Evolutionary conservation across 92 coral and sea anemone species (phyloP), one percentile per base, ranked within the genome.

Genomic region (Heliopora coerulea): DNA sequence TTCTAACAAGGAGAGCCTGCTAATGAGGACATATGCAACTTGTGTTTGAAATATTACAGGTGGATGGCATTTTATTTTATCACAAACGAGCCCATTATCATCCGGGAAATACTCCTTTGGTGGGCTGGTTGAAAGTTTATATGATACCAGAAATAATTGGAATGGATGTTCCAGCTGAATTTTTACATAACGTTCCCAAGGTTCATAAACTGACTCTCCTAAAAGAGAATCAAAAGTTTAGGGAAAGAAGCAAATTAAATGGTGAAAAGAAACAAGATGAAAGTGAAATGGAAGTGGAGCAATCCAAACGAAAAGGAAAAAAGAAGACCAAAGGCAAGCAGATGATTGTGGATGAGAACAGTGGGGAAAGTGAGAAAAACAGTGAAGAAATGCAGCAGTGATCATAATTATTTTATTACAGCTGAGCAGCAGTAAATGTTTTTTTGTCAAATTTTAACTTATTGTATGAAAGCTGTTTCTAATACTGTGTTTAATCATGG

Each of bases 111-210:
- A 87, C 97, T 10, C 97, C 97, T 14, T 85, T 92, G 49, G 97
- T 92, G 23, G 97, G 96, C 0, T 92, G 97, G 96, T 80, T 92
- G 8, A 90, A 92, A 67, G 87, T 88, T 33, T 80, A 92, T 79
- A 87, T 92, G 96, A 40, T 92, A 28, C 92, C 96, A 24, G 93
- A 83, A 61, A 83, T 92, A 19, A 64, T 89, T 18, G 86, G 90
- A 23, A 83, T 92, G 23, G 79, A 87, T 20, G 89, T 92, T 5
- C 81, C 89, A 41, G 88, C 79, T 26, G 86, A 76, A 32, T 72
- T 78, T 62, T 33, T 84, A 35, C 83, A 72, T 13, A 81, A 79
- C 62, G 79, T 84, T 18, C 97, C 97, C 44, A 49, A 84, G 37
- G 89, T 92, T 24, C 81, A 92, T 62, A 87, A 89, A 84, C 82